Base-by-base conservation (phyloP, 2,113 vertebrate genomes). In the Athene noctua region DNA sequence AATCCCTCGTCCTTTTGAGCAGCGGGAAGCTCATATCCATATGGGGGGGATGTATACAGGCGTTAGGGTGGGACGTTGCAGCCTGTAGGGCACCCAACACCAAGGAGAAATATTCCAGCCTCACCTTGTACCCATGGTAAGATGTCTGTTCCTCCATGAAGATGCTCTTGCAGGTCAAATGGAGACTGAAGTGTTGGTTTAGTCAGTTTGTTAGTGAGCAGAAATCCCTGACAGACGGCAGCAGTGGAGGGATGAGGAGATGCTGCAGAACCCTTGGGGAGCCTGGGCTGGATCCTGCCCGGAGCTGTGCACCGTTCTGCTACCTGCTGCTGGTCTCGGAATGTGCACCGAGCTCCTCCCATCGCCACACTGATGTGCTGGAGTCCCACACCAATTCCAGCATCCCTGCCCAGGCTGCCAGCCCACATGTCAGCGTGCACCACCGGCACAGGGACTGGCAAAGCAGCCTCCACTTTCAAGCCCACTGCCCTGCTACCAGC, bases 41-140 rank as follows among this genome's bases (percentile, higher is more conserved):
- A 6, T 4, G 12, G 16, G 8, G 18, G 19, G 15, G 26, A 27
- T 10, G 7, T 34, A 16, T 6, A 23, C 0, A 2, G 38, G 30
- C 0, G 0, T 44, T 29, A 59, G 23, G 21, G 22, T 46, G n/a
- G 34, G 57, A 91, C 82, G 27, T 10, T 78, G 4, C 18, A 36
- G 12, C n/a, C 7, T 67, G 4, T 2, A 27, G 10, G 21, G 15
- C 32, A 70, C 18, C 6, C 36, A 77, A 6, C 0, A 2, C 14
- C 15, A 65, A 36, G 59, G 36, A 82, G 25, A 80, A 86, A 72
- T 62, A 74, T 16, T 57, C 63, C 19, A 81, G 52, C 4, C 2
- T 55, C 30, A 36, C 34, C 46, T 58, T 80, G 42, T 70, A 85
- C 3, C 18, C 9, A 13, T 1, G 46, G 46, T 19, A n/a, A 23